These are phyloP conservation scores for Brachirus orientalis DNA, from an alignment of 2,113 vertebrate species.

Conservation along the genomic window DNA sequence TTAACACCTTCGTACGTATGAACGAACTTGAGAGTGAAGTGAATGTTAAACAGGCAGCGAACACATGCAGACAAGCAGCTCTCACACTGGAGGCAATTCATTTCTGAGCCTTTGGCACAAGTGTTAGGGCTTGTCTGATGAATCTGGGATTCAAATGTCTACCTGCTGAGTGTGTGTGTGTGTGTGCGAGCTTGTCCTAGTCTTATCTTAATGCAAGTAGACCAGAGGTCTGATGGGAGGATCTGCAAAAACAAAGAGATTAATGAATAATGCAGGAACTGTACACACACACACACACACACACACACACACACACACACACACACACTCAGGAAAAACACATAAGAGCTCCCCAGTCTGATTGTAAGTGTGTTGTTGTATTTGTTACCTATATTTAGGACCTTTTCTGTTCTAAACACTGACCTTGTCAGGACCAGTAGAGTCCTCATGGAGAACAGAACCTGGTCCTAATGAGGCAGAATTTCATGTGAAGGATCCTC, in stretches of 20 bases:
- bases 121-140: constrained; percentile 38
- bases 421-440: no score
- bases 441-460: no score
- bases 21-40: constrained; percentile 23
- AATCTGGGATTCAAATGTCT: constrained; percentile 27
- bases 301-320: not conserved
- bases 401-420: no score
- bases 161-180: constrained; percentile 27
- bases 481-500: no score
- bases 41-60: constrained; percentile 22
- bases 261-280: constrained; percentile 59
- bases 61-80: constrained; percentile 7
- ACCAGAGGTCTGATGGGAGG: constrained; percentile 54
- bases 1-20: constrained; percentile 33
- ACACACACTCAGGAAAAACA: constrained; percentile 1
- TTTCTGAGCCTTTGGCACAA: constrained; percentile 34
- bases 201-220: constrained; percentile 49
- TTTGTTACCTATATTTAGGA: no score
- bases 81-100: constrained; percentile 48
- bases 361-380: not conserved
- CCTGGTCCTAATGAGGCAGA: no score
- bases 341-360: constrained; percentile 9
- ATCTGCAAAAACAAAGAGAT: constrained; percentile 59
- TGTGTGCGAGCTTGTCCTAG: constrained; percentile 13
- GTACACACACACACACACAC: constrained; percentile 8